These are phyloP conservation scores for Drosophila carrolli DNA, from an alignment of 1,140 invertebrate genomes.

Conservation along the genomic window DNA sequence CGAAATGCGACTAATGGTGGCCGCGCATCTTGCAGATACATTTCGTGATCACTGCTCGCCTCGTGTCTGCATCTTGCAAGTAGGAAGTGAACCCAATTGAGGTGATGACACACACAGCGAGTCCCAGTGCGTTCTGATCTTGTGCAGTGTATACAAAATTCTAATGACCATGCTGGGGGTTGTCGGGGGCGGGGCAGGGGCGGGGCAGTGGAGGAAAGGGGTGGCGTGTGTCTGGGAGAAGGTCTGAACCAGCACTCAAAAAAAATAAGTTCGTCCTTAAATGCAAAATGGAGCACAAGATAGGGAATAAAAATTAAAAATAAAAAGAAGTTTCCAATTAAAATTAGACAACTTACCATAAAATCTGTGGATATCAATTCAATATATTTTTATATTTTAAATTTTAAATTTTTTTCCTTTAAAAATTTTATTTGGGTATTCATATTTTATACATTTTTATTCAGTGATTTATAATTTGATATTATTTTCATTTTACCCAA, in stretches of 20 bases:
- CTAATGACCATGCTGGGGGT: conserved; percentile 53
- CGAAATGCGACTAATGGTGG: conserved; percentile 41
- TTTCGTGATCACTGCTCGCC: conserved; percentile 40
- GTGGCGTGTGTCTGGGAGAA: conserved; percentile 35
- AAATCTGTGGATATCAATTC: too few species aligned
- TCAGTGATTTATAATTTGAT: too few species aligned
- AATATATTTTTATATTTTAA: too few species aligned
- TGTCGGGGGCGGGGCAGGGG: conserved; percentile 3
- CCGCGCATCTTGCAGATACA: conserved; percentile 70
- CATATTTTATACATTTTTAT: too few species aligned
- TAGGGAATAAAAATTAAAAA: too few species aligned
- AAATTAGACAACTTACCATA: too few species aligned
- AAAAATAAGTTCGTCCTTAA: background rate
- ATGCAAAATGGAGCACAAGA: too few species aligned
- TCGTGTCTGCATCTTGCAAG: conserved; percentile 59
- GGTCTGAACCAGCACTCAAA: conserved; percentile 23
- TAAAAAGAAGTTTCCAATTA: too few species aligned
- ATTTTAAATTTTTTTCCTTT: too few species aligned
- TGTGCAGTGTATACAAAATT: conserved; percentile 71
- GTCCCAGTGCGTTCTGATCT: conserved; percentile 53
- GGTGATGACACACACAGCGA: conserved; percentile 77
- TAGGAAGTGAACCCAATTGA: conserved; percentile 83
- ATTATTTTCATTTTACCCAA: too few species aligned
- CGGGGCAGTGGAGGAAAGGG: background rate
- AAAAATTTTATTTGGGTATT: too few species aligned